Evolutionary conservation across 1,140 invertebrate genomes (phyloP).

Genomic region (Cydia fagiglandana): DNA sequence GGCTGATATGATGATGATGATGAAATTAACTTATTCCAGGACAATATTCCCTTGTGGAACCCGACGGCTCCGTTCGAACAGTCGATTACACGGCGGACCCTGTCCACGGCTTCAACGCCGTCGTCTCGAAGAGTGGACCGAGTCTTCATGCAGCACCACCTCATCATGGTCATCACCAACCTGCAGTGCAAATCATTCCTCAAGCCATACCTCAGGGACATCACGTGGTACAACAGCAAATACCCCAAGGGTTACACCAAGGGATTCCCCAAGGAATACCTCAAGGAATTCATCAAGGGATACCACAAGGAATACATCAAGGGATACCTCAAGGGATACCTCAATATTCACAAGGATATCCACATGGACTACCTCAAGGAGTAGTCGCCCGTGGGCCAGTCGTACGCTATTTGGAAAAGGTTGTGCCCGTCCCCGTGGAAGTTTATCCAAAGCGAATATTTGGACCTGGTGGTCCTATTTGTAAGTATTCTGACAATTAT

Average conservation of each 20-base stretch:
- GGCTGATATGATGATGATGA: too few species aligned
- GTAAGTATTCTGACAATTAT: conserved; percentile 59
- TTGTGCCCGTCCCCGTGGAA: conserved; percentile 61
- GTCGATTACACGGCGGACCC: conserved; percentile 83
- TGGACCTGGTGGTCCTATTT: conserved; percentile 69
- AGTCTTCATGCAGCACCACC: conserved; percentile 68
- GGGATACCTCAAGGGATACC: not conserved
- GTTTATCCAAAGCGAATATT: conserved; percentile 45
- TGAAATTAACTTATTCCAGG: conserved; percentile 64
- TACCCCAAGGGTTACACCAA: not conserved
- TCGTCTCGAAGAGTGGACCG: conserved; percentile 80
- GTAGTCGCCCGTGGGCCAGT: conserved; percentile 31
- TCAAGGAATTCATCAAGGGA: not conserved
- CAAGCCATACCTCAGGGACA: not conserved
- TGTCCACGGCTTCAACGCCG: conserved; percentile 80
- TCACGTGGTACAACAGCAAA: not conserved
- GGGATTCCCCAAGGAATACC: not conserved
- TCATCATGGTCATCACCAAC: not conserved
- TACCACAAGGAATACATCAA: not conserved
- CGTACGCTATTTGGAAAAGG: conserved; percentile 47
- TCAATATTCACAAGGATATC: not conserved
- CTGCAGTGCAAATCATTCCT: not conserved
- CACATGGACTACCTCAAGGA: conserved; percentile 40
- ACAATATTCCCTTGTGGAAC: conserved; percentile 84
- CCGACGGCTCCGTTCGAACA: conserved; percentile 84